phyloP scores from a whole-genome alignment of 2,888 invertebrate genomes.

The Melinaea marsaeus region DNA sequence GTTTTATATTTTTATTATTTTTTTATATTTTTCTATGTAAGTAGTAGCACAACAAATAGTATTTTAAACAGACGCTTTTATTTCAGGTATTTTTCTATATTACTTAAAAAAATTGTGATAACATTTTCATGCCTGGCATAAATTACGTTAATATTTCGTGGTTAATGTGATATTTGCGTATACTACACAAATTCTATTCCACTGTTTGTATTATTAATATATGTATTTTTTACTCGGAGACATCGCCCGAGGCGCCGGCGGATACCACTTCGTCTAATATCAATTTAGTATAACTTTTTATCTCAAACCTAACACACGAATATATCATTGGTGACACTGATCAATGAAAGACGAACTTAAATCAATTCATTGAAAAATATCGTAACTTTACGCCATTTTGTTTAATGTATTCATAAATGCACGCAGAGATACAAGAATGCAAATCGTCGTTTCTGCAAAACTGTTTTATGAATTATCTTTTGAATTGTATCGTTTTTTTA shows the following conservation, averaged over 20 bases:
- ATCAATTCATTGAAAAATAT: constrained; percentile 15
- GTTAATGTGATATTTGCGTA: constrained; percentile 15
- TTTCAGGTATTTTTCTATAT: no score
- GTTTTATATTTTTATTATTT: no score
- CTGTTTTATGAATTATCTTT: no score
- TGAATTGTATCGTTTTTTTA: no score
- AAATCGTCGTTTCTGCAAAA: background rate
- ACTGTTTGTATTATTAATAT: constrained; percentile 54
- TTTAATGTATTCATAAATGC: background rate
- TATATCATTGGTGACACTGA: constrained; percentile 71
- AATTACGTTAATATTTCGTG: no score
- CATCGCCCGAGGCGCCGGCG: constrained; percentile 67
- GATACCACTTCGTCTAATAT: constrained; percentile 58
- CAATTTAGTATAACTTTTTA: constrained; percentile 61
- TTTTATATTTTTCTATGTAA: no score
- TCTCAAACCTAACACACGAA: constrained; percentile 48
- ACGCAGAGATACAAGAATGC: background rate
- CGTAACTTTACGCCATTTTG: background rate
- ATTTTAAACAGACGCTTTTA: no score
- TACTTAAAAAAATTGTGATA: no score
- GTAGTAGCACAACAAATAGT: no score
- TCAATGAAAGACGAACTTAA: constrained; percentile 53
- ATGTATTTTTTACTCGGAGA: constrained; percentile 52
- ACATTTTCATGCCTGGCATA: no score
- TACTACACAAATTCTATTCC: constrained; percentile 47